Evolutionary conservation across 2,888 invertebrate genomes (phyloP).

Genomic region (Pherbina coryleti): DNA sequence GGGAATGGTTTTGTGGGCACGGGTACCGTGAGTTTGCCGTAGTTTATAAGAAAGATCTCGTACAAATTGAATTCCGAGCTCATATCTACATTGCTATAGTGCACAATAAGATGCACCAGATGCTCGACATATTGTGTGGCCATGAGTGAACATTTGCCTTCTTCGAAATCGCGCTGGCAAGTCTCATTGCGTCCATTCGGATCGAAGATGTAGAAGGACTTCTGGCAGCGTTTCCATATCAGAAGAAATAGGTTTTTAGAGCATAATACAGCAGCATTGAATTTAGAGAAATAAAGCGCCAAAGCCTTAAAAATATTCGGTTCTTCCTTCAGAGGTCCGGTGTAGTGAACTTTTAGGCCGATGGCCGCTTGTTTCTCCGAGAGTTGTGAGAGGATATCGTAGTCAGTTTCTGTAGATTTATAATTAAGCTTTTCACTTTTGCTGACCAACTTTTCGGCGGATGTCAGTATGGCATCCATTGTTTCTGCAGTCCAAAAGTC

Average conservation of each 20-base stretch:
- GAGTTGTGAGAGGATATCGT: conserved; percentile 62
- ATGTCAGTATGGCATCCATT: conserved; percentile 59
- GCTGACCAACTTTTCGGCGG: conserved; percentile 54
- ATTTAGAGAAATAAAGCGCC: conserved; percentile 59
- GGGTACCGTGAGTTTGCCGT: conserved; percentile 57
- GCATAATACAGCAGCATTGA: conserved; percentile 58
- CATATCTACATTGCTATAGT: conserved; percentile 55
- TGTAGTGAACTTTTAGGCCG: conserved; percentile 57
- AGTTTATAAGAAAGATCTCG: conserved; percentile 59
- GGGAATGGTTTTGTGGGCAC: conserved; percentile 40
- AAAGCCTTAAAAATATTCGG: conserved; percentile 63
- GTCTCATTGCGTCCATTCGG: conserved; percentile 68
- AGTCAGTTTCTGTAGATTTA: conserved; percentile 54
- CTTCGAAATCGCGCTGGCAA: conserved; percentile 57
- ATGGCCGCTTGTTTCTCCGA: conserved; percentile 57
- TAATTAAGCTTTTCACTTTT: conserved; percentile 55
- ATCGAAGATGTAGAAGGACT: conserved; percentile 75
- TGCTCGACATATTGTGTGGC: conserved; percentile 59
- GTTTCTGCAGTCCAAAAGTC: conserved; percentile 62
- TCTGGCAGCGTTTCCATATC: conserved; percentile 72
- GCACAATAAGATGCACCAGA: conserved; percentile 62
- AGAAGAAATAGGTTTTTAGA: conserved; percentile 58
- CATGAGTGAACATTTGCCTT: conserved; percentile 73
- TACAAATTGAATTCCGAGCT: conserved; percentile 59
- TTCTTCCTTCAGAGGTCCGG: conserved; percentile 56